Base-by-base conservation (phyloP, 2,888 invertebrate genomes). In the Cryptocheilus praepositus region DNA sequence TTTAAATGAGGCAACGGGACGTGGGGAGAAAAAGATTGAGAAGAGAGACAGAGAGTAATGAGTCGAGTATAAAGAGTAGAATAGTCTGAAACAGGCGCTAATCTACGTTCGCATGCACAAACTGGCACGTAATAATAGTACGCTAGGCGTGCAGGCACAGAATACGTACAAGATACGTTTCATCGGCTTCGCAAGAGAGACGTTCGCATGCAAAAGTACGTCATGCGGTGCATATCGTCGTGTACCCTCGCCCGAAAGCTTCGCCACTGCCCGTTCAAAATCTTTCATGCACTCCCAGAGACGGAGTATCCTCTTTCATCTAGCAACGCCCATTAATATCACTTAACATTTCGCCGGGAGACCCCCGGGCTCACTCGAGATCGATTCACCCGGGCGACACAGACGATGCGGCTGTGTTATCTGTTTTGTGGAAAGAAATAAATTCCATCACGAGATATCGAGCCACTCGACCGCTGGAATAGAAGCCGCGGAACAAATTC, bases 31-130 rank as follows among this genome's bases (percentile, higher is more conserved):
- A 55, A 28, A 51, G 53, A 64, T 43, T 44, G 36, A 52, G 52
- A 46, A 64, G 49, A 25, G 49, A 25, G 51, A 64, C 45, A 69
- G 69, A 70, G 76, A 66, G 67, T 78, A 76, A 75, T 74, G 67
- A 81, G 72, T 77, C 67, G 74, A 78, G 79, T 81, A 75, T 71
- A 80, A 73, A 80, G 74, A 82, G 75, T 80, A 79, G 67, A n/a
- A 72, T 58, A 76, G 71, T 73, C 62, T 68, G 68, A 74, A 77
- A 62, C 68, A 58, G 71, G 62, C 74, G 64, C 70, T 64, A 66
- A 77, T 64, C 62, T 61, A 77, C 70, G 57, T 60, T 72, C 74
- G 73, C 79, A 59, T 68, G 61, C 55, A 36, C 36, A 73, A 55
- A 36, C 52, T 58, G 67, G 69, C 70, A 53, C 78, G 70, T 71